These are phyloP conservation scores for Orbicella faveolata DNA, from an alignment of 64 coral and sea anemone genomes.

Conservation along the genomic window DNA sequence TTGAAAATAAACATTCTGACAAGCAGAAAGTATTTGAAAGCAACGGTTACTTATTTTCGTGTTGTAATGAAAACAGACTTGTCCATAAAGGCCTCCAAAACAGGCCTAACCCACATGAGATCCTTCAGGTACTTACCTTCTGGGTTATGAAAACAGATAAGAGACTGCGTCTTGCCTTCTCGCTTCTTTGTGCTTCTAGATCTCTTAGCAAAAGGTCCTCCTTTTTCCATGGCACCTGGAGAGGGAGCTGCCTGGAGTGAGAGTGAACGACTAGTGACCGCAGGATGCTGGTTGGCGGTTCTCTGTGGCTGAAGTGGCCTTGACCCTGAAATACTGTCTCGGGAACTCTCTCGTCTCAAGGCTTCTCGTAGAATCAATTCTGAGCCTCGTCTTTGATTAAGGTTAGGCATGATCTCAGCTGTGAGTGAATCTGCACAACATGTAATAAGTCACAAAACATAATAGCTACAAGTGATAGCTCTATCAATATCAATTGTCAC, in stretches of 20 bases:
- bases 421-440: conserved; percentile 59
- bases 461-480: too few relatives aligned
- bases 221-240: conserved; percentile 9
- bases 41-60: too few relatives aligned
- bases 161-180: conserved; percentile 84
- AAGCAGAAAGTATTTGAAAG: too few relatives aligned
- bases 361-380: conserved; percentile 46
- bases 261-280: conserved; percentile 60
- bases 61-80: background rate
- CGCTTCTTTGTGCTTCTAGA: conserved; percentile 93
- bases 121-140: conserved; percentile 72
- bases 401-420: conserved; percentile 42
- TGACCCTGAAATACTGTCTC: conserved; percentile 71
- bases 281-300: conserved; percentile 44
- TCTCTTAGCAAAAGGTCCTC: conserved; percentile 66
- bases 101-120: conserved; percentile 57
- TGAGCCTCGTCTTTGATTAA: conserved; percentile 79
- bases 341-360: conserved; percentile 38
- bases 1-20: too few relatives aligned
- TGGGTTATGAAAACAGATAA: conserved; percentile 20
- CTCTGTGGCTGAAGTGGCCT: conserved; percentile 69
- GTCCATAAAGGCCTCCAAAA: conserved; percentile 12
- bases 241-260: conserved; percentile 62
- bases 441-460: background rate
- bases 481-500: background rate